Base-by-base conservation (phyloP, 2,888 invertebrate genomes). In the Keiferia lycopersicella region DNA sequence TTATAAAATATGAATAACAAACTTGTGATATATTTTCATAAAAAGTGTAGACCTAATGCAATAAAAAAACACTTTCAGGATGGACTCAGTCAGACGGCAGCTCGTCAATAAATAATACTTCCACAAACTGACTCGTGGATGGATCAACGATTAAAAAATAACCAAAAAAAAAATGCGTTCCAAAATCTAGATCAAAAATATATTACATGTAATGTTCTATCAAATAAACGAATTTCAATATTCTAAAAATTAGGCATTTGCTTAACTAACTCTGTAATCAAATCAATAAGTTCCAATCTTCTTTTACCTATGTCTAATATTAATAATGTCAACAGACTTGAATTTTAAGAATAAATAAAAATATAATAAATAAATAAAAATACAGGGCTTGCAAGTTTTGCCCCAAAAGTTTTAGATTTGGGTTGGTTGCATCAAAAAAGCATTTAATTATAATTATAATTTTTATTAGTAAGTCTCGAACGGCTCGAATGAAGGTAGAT, bases 61-160 rank as follows among this genome's bases (percentile, higher is more conserved):
- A 18, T 22, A 26, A 53, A 53, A 53, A 22, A 67, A 77, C 69
- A 57, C 69, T 90, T 90, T 82, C 90, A 90, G 90, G 90, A 89
- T 61, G 90, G 90, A 76, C 83, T 90, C 45, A 45, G 45, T 45
- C 45, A 45, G 14, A 14, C 14, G 22, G 51, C 51, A 11, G 77
- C 80, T 68, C 79, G 80, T 71, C 73, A 80, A 73, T 90, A 87
- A 78, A 79, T n/a, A n/a, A n/a, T 66, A 66, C 80, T 69, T 80
- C 77, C 78, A 78, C 79, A 67, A 34, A 70, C 67, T 64, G 71
- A 78, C 70, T 78, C 66, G 74, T 80, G 82, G 80, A 75, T 75
- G 72, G 69, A 71, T 63, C 66, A 64, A 53, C 66, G 50, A 62
- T 38, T 16, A 11, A 1, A 41, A n/a, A n/a, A 12, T 41, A 41